Conservation (phyloP, 2,888 invertebrate species). For the Theodoxus fluviatilis region DNA sequence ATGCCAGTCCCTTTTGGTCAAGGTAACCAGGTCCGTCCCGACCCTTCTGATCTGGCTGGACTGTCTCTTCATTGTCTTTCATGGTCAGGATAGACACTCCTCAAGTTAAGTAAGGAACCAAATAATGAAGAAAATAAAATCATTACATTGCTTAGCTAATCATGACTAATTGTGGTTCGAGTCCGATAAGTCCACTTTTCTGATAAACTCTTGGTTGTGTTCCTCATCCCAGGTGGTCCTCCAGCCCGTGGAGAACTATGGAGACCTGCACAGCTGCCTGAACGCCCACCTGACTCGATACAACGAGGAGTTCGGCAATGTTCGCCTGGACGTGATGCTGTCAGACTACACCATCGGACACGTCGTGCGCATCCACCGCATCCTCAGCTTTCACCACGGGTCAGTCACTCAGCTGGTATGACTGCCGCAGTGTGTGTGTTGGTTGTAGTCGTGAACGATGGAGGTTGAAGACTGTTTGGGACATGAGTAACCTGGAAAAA, state of each 20-base stretch:
- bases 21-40: too few species aligned
- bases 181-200: too few species aligned
- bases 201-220: neutral
- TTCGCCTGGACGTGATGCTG: constrained; percentile 60
- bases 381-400: constrained; percentile 64
- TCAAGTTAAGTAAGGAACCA: too few species aligned
- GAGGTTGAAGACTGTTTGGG: too few species aligned
- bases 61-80: too few species aligned
- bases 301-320: constrained; percentile 65
- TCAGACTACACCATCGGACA: constrained; percentile 63
- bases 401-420: constrained; percentile 33
- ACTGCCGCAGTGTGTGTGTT: neutral
- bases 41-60: too few species aligned
- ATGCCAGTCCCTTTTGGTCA: too few species aligned
- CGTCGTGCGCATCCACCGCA: constrained; percentile 61
- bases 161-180: too few species aligned
- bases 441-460: too few species aligned
- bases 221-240: constrained; percentile 49
- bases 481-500: neutral
- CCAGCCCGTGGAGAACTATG: constrained; percentile 56
- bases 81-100: too few species aligned
- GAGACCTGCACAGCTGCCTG: constrained; percentile 60
- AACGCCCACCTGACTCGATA: constrained; percentile 60
- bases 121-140: too few species aligned
- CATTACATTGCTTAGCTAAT: neutral